Evolutionary conservation across 2,888 invertebrate genomes (phyloP), one percentile per base, ranked within the genome.

Genomic region (Yponomeuta plumbellus): DNA sequence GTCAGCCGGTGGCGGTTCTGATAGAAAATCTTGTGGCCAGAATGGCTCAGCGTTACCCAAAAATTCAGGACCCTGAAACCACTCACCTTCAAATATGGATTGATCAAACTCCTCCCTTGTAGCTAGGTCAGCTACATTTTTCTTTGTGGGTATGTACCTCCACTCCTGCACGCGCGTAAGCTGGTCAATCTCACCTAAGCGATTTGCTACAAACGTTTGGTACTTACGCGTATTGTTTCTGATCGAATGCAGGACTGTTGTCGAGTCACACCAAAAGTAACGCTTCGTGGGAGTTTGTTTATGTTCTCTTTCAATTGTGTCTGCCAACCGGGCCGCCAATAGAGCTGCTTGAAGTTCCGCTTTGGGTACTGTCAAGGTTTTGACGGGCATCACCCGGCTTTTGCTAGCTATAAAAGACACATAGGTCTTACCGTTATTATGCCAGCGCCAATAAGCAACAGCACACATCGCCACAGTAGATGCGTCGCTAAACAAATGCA

Each of bases 321-420:
- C 23, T 17, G 64, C 64, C 26, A 64, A n/a, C 40, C 64, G 40
- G 11, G 44, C 17, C 10, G 20, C 64, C 3, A 64, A 22, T 20
- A 64, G 13, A 11, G 64, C 64, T 6, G 23, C 64, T 23, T 64
- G 56, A 11, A 64, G 57, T 34, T 64, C 64, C 22, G 56, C 23
- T 5, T 56, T 13, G 10, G 64, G 64, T 17, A 56, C 20, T 11
- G 64, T 11, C 6, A 5, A 17, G 11, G 26, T 13, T 26, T 64
- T 64, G 13, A 64, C 13, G 17, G 64, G 64, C 34, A 56, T 22
- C 13, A 64, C 56, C 2, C 64, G 64, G 21, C 56, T 20, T 64
- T 26, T 52, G 26, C 64, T 52, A 5, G 52, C 52, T 44, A 64
- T 23, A 34, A 64, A 64, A 2, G 64, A 20, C 11, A 65, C 58